These are phyloP conservation scores for Bombus confusus DNA, from an alignment of 1,140 invertebrate species.

Conservation along the genomic window DNA sequence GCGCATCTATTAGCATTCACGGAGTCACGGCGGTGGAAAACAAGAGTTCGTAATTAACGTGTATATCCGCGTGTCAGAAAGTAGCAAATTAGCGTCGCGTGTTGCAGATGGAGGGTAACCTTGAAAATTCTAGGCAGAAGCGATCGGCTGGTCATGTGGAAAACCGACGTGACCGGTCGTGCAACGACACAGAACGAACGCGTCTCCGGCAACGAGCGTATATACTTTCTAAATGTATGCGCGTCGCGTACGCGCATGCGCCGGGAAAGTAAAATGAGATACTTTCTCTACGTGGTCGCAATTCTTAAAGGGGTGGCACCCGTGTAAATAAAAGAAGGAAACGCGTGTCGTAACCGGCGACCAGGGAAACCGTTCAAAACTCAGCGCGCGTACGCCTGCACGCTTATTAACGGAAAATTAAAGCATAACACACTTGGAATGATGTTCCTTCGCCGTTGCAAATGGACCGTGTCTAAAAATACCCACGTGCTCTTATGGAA, in stretches of 20 bases:
- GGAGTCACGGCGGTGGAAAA: not conserved
- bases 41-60: not conserved
- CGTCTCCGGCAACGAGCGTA: not conserved
- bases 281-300: slow-evolving; percentile 34
- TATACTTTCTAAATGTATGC: slow-evolving; percentile 32
- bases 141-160: not conserved
- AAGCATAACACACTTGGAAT: slow-evolving; percentile 5
- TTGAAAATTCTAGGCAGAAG: slow-evolving; percentile 5
- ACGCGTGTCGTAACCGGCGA: not conserved
- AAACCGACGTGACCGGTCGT: not conserved
- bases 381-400: not conserved
- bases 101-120: slow-evolving; percentile 4
- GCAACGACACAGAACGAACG: not conserved
- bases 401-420: slow-evolving; percentile 33
- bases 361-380: slow-evolving; percentile 12
- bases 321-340: not conserved
- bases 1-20: not conserved
- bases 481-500: not conserved
- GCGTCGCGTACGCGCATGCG: not conserved
- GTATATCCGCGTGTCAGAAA: not conserved
- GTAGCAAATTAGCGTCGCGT: not conserved
- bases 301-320: slow-evolving; percentile 1
- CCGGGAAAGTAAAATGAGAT: slow-evolving; percentile 25
- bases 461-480: slow-evolving; percentile 32
- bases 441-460: not conserved